These are phyloP conservation scores for Oxycera nigricornis DNA, from an alignment of 2,888 invertebrate genomes.

Conservation along the genomic window DNA sequence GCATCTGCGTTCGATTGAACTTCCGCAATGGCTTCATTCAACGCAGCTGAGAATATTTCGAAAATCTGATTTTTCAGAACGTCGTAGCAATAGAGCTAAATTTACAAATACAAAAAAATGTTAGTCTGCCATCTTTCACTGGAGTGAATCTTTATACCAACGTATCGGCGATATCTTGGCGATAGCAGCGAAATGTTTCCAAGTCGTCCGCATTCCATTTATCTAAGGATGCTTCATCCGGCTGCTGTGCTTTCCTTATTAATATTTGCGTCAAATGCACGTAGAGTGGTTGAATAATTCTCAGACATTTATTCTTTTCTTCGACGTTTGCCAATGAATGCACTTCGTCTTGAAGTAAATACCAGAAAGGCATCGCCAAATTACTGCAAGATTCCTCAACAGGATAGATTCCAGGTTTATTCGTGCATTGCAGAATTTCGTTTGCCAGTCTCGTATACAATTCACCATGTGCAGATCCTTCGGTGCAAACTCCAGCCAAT, in stretches of 20 bases:
- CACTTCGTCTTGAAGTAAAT: constrained; percentile 73
- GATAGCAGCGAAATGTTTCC: constrained; percentile 84
- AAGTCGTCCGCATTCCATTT: constrained; percentile 78
- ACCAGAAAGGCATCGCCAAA: constrained; percentile 90
- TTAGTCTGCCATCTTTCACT: no score
- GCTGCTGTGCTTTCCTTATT: constrained; percentile 80
- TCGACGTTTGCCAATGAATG: constrained; percentile 57
- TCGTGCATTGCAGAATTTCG: constrained; percentile 79
- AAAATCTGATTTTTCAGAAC: constrained; percentile 79
- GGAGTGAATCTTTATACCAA: constrained; percentile 68
- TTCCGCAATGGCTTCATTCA: constrained; percentile 66
- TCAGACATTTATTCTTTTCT: constrained; percentile 57
- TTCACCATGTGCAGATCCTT: constrained; percentile 63
- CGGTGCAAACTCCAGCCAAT: constrained; percentile 55
- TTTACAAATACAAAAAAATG: constrained; percentile 46
- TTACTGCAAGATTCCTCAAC: constrained; percentile 87
- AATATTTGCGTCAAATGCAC: constrained; percentile 78
- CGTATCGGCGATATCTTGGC: constrained; percentile 86
- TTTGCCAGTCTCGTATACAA: constrained; percentile 71
- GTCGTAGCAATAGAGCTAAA: constrained; percentile 85
- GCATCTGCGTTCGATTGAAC: constrained; percentile 59
- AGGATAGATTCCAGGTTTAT: constrained; percentile 82
- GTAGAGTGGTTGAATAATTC: constrained; percentile 78
- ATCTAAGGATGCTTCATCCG: constrained; percentile 67
- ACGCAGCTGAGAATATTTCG: constrained; percentile 71